Base-by-base conservation (phyloP, 2,888 invertebrate genomes). In the Amblyjoppa proteus region DNA sequence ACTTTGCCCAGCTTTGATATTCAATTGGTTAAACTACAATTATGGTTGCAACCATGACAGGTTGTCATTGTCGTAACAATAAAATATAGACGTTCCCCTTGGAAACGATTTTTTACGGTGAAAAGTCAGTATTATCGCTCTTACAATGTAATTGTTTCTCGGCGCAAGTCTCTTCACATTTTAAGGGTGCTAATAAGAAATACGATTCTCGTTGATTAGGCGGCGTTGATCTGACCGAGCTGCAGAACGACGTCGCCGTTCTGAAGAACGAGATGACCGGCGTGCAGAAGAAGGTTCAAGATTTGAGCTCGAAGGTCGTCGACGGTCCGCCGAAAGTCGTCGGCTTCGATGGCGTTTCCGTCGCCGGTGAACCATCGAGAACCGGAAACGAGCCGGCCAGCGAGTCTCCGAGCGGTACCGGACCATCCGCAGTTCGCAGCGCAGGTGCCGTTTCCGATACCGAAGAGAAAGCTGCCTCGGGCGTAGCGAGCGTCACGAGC, bases 181-280 rank as follows among this genome's bases (percentile, higher is more conserved):
- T 13, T 16, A 20, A 16, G 4, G 1, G 13, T 31, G n/a, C 16
- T 16, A 66, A 64, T 25, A 6, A 5, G 34, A 71, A 16, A 51
- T n/a, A 49, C 38, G 28, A 75, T 56, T 49, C 13, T 66, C 51
- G 13, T 3, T 66, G 4, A 66, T 56, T 81, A 80, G 89, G 84
- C 0, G 86, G 83, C 6, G 75, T 83, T n/a, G 87, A 89, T 79
- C 31, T 91, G n/a, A 58, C 66, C 56, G 85, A 89, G 58, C 80
- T 91, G 68, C 87, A 88, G 0, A 58, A 51, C 13, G 87, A 89
- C 13, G 75, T 91, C 1, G 45, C 11, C 2, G 31, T 51, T 3
- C 82, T 92, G 38, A 88, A 89, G 61, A 77, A 13, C 11, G 88
- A 91, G 6, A 87, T 91, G 73, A 11, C 34, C 9, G 64, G 73